Conservation (phyloP, 2,113 vertebrate species). For the Sinocyclocheilus maitianheensis region DNA sequence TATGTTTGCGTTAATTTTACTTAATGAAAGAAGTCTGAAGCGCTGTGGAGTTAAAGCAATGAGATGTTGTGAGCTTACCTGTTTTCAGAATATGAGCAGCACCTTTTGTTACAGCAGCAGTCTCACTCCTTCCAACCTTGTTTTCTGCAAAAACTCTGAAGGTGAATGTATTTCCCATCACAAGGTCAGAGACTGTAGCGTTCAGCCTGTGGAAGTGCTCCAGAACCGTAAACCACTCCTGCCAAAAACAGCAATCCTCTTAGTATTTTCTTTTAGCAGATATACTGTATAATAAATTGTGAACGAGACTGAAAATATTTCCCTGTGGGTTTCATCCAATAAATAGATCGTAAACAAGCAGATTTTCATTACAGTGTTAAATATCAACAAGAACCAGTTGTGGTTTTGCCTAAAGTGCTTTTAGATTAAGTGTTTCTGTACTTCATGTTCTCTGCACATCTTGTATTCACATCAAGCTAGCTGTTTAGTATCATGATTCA, state of each 20-base stretch:
- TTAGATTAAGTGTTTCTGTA: neutral
- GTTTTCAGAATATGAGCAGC: constrained; percentile 83
- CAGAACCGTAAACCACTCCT: constrained; percentile 94
- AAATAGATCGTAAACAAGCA: constrained; percentile 13
- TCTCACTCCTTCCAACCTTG: constrained; percentile 80
- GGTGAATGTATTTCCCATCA: constrained; percentile 88
- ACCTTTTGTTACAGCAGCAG: constrained; percentile 67
- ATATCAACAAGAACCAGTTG: neutral
- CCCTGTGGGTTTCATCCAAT: neutral
- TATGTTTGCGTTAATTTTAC: neutral
- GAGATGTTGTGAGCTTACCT: constrained; percentile 69
- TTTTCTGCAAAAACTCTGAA: constrained; percentile 91
- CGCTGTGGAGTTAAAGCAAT: neutral
- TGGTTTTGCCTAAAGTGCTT: neutral
- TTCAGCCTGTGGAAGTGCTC: constrained; percentile 85
- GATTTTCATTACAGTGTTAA: neutral
- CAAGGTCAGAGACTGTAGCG: constrained; percentile 89
- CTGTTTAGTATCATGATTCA: neutral
- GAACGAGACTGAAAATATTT: neutral
- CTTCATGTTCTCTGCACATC: neutral
- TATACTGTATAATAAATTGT: neutral
- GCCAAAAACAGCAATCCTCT: constrained; percentile 30
- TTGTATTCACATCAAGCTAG: constrained; percentile 16
- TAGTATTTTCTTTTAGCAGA: neutral
- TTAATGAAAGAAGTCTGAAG: neutral